Conservation (phyloP, 2,113 vertebrate genomes). For the Conger conger region DNA sequence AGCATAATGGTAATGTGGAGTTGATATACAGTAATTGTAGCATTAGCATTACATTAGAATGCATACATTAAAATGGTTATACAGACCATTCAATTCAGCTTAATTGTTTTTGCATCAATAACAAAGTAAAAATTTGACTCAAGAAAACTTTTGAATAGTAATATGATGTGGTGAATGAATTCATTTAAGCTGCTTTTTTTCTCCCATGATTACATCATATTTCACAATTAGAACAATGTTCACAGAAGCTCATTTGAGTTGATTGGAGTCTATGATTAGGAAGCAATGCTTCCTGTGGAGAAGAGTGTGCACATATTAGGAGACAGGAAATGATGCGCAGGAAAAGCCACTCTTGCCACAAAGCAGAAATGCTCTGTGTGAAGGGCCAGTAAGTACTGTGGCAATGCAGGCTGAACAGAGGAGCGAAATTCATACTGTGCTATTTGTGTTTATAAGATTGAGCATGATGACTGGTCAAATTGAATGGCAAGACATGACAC, state of each 20-base stretch:
- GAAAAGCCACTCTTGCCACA: conserved; percentile 20
- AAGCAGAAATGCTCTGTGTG: background rate
- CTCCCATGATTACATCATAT: background rate
- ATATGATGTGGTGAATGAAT: background rate
- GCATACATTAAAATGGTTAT: background rate
- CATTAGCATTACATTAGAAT: background rate
- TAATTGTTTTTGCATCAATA: background rate
- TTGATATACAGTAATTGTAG: background rate
- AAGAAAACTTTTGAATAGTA: background rate
- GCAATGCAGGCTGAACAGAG: conserved; percentile 1
- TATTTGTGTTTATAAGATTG: background rate
- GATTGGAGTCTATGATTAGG: conserved; percentile 11
- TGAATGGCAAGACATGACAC: too few species aligned
- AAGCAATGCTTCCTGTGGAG: background rate
- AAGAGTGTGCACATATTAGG: conserved; percentile 32
- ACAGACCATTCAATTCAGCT: background rate
- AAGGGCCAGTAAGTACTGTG: too few species aligned
- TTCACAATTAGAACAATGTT: background rate
- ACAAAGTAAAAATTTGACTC: background rate
- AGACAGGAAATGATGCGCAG: conserved; percentile 40
- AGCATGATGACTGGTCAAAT: too few species aligned
- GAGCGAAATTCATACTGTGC: conserved; percentile 14
- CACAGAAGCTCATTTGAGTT: background rate
- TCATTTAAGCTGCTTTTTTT: background rate
- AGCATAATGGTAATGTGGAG: background rate